Evolutionary conservation across 1,140 invertebrate species (phyloP).

Genomic region (Drosophila kurseongensis): DNA sequence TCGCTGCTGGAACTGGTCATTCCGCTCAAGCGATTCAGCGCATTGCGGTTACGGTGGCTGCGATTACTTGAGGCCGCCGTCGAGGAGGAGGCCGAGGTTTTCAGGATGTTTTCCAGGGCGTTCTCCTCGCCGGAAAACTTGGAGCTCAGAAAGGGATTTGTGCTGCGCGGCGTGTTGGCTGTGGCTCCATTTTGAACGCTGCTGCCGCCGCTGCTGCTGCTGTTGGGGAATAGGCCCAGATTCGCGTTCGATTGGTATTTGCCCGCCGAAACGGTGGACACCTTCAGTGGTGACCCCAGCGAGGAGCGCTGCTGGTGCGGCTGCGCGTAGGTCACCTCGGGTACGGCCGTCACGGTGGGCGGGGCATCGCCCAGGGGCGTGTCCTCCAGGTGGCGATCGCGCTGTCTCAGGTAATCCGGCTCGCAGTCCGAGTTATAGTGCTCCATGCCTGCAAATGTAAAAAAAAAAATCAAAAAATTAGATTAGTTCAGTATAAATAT

Average conservation of each 20-base stretch:
- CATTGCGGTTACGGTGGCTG: conserved; percentile 52
- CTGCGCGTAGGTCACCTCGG: conserved; percentile 70
- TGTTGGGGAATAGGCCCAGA: conserved; percentile 64
- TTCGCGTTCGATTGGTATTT: conserved; percentile 78
- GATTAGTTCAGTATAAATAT: background rate
- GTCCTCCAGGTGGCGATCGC: conserved; percentile 67
- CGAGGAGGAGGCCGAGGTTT: conserved; percentile 67
- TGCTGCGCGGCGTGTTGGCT: conserved; percentile 60
- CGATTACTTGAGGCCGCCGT: conserved; percentile 68
- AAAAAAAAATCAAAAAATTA: background rate
- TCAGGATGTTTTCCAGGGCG: conserved; percentile 30
- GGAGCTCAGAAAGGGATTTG: conserved; percentile 78
- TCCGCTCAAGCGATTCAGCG: conserved; percentile 83
- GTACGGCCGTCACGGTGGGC: conserved; percentile 34
- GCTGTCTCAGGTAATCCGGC: conserved; percentile 84
- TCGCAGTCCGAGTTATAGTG: conserved; percentile 87
- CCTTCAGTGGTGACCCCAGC: conserved; percentile 78
- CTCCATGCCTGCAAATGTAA: conserved; percentile 85
- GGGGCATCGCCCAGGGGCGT: conserved; percentile 81
- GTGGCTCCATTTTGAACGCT: conserved; percentile 38
- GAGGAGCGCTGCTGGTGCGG: conserved; percentile 80
- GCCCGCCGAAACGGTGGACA: conserved; percentile 51
- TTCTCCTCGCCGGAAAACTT: conserved; percentile 66
- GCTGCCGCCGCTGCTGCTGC: conserved; percentile 63
- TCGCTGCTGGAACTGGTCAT: conserved; percentile 86